A percentile compares a stretch with the other conserved stretches of the same genome.
Evolutionary conservation across 2,888 invertebrate species (phyloP).

Genomic region (Tiliacea citrago): DNA sequence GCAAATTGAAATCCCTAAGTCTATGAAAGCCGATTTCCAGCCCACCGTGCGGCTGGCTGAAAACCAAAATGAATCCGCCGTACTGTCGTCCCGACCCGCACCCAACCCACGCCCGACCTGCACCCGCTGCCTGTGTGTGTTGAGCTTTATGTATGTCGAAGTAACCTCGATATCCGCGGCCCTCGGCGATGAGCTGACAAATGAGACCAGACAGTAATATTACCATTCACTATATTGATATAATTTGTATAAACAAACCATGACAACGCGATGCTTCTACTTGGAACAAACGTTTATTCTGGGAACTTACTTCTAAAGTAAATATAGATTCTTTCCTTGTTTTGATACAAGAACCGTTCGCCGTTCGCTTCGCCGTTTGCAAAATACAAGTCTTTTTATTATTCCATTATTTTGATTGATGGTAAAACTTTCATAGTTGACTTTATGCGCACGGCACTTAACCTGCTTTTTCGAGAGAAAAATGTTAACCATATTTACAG

Average conservation of each 20-base stretch:
- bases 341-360: neutral
- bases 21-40: no score
- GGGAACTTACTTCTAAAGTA: neutral
- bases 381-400: neutral
- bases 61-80: no score
- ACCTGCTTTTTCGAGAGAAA: neutral
- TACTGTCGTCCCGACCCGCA: no score
- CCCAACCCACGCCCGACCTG: no score
- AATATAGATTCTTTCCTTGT: neutral
- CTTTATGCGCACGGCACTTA: constrained; percentile 1
- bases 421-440: neutral
- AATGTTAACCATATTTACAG: constrained; percentile 7
- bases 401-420: neutral
- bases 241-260: no score
- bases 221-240: neutral
- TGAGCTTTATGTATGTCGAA: neutral
- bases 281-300: neutral
- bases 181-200: no score
- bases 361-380: no score
- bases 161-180: neutral
- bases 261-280: neutral
- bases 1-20: no score
- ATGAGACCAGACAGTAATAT: no score
- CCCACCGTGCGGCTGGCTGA: no score
- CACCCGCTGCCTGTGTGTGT: no score